Evolutionary conservation across 1,140 invertebrate genomes (phyloP), one percentile per base, ranked within the genome.

Genomic region (Cephus cinctus): DNA sequence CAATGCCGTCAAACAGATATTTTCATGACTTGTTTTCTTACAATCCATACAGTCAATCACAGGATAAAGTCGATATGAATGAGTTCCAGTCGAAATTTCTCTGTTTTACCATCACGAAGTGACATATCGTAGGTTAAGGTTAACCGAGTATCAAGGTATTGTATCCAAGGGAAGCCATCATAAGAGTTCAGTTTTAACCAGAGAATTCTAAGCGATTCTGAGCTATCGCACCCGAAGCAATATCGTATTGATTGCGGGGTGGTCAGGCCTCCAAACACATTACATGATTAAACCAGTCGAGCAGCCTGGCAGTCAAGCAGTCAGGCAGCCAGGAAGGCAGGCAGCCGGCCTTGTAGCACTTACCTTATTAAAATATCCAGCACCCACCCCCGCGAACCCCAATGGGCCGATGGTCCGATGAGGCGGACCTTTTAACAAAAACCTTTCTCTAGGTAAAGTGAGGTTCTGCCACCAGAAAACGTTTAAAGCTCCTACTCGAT

Each of bases 281-380:
- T 76, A 76, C 73, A 75, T 76, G 73, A 76, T 76, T 76, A 76
- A 75, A 76, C 71, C 67, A 57, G 59, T 54, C 65, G 59, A 62
- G 65, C 57, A 56, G 60, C 46, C 50, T 21, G 18, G n/a, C 14
- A 19, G 38, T n/a, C 27, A 32, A 16, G 25, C 35, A 18, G 39
- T 34, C 19, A 35, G 22, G 21, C 16, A 32, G 21, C 12, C 35
- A 38, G 40, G 18, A 58, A 63, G 67, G 54, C 61, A 63, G 34
- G 56, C 57, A 53, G 45, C 49, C 39, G 39, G 62, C 65, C 69
- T 73, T 72, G 70, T 65, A 75, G 73, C 73, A 76, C 73, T 76
- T 75, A 75, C 69, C 71, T 75, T 76, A 76, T 76, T 75, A 75
- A 75, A 76, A 75, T 76, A 75, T 75, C 70, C 63, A 46, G 52